These are phyloP conservation scores for Opisthograptis luteolata DNA, from an alignment of 2,888 invertebrate species.

Conservation along the genomic window DNA sequence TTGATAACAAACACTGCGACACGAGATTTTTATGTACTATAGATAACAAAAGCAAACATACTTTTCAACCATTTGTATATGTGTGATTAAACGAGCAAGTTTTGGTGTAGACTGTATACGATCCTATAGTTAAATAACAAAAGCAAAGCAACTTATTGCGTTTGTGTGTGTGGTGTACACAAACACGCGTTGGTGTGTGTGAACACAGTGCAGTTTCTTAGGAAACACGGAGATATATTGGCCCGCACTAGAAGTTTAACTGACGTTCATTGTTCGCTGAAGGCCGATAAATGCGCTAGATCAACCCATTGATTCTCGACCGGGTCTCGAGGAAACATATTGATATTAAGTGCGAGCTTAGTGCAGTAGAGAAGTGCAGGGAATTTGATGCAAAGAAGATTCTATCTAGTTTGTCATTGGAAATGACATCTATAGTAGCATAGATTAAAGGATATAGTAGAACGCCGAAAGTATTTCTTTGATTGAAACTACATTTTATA, in stretches of 20 bases:
- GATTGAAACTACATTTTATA: too few species aligned
- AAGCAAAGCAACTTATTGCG: background rate
- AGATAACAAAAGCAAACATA: too few species aligned
- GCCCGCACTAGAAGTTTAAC: conserved; percentile 36
- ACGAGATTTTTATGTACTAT: too few species aligned
- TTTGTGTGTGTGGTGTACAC: background rate
- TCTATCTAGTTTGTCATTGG: too few species aligned
- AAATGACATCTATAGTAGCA: too few species aligned
- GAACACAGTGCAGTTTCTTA: background rate
- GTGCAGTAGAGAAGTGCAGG: background rate
- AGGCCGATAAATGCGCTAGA: conserved; percentile 47
- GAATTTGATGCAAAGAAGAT: background rate
- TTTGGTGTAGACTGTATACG: too few species aligned
- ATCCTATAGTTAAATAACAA: too few species aligned
- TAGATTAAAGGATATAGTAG: too few species aligned
- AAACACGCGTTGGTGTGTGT: background rate
- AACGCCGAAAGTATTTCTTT: too few species aligned
- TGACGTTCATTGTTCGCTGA: conserved; percentile 44
- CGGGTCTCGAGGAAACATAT: conserved; percentile 19
- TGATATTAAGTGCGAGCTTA: conserved; percentile 32
- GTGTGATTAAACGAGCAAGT: too few species aligned
- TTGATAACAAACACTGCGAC: too few species aligned
- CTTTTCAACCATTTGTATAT: too few species aligned
- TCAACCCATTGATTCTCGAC: conserved; percentile 44
- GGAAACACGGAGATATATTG: conserved; percentile 27